Base-by-base conservation (phyloP, 2,113 vertebrate genomes). In the Hemiscyllium ocellatum region DNA sequence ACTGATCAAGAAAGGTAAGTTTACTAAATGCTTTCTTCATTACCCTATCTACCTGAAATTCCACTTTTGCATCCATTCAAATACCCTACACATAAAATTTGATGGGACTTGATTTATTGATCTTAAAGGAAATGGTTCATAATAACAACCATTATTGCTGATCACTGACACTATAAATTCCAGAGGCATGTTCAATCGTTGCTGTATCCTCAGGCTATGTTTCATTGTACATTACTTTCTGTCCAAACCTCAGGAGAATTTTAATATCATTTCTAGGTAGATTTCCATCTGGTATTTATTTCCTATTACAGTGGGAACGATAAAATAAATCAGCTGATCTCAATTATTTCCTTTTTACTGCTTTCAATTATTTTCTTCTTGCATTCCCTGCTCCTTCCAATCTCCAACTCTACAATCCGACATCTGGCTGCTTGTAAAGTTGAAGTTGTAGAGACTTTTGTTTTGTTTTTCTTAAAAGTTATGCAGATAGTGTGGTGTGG, bases 181-280 rank as follows among this genome's bases (percentile, higher is more conserved):
- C 56, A 91, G 17, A 19, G n/a, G 15, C 56, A 66, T 91, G 56
- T 91, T 91, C 56, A 91, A 33, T 91, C 65, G 56, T 33, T 91
- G 56, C 33, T 56, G 52, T 33, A 61, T 52, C 86, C 86, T 26
- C 10, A 52, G 50, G 86, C 86, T 56, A 26, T 89, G 86, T 89
- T 52, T 61, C 86, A 56, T 89, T 89, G 47, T 8, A 29, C 86
- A 33, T 33, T 89, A 50, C 50, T 66, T 91, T 91, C 89, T 66
- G 56, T 65, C 61, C n/a, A 66, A 83, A 91, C n/a, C 56, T 91
- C 89, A 66, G 89, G 89, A 65, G 89, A 91, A 66, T 91, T 91
- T 91, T 91, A 37, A 91, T 91, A 91, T 91, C 15, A 91, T 91
- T 66, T 66, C 89, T 12, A 0, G n/a, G 33, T 61, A 93, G 89